These are phyloP conservation scores for Patagioenas fasciata DNA, from an alignment of 2,113 vertebrate species.

Conservation along the genomic window DNA sequence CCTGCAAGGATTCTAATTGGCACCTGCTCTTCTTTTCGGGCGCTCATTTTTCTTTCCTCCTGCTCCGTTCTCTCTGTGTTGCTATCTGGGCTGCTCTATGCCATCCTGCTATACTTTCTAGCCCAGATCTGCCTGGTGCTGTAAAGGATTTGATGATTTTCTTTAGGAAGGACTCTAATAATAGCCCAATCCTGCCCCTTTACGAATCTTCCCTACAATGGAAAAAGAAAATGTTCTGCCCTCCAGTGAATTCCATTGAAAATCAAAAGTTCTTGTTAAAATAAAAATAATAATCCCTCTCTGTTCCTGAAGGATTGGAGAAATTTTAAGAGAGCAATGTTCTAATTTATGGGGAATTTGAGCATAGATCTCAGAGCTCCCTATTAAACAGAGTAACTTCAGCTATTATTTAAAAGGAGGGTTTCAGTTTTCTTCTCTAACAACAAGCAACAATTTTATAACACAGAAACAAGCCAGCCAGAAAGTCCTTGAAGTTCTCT, in stretches of 20 bases:
- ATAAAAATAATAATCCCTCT: neutral
- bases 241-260: constrained; percentile 42
- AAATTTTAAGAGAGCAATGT: constrained; percentile 7
- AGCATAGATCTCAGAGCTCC: neutral
- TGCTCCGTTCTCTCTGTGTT: constrained; percentile 47
- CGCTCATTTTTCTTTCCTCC: constrained; percentile 40
- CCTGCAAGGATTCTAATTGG: constrained; percentile 54
- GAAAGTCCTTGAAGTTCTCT: neutral
- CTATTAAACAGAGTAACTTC: neutral
- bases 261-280: neutral
- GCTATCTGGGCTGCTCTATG: constrained; percentile 5
- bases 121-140: constrained; percentile 45
- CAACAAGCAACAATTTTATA: neutral
- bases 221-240: constrained; percentile 4
- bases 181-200: constrained; percentile 50
- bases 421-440: neutral
- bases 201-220: constrained; percentile 37
- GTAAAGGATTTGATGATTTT: constrained; percentile 52
- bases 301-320: neutral
- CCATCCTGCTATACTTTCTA: constrained; percentile 35
- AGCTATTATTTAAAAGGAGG: neutral
- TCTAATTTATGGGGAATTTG: neutral
- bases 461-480: constrained; percentile 27
- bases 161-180: constrained; percentile 47
- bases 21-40: constrained; percentile 38